Base-by-base conservation (phyloP, 2,113 vertebrate genomes). In the Zosterops japonicus region DNA sequence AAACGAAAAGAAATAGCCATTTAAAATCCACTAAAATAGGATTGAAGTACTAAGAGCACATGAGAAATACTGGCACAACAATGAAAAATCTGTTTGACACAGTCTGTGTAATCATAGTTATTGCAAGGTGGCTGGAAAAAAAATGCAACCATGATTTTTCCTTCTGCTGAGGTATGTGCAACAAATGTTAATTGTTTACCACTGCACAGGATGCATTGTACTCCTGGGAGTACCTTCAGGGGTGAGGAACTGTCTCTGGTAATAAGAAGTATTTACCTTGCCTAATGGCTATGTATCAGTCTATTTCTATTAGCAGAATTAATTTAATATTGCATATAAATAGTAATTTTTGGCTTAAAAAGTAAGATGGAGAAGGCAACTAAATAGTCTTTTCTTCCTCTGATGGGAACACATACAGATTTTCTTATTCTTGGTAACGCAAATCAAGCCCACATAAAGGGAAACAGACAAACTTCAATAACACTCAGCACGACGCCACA, bases 81-180 rank as follows among this genome's bases (percentile, higher is more conserved):
- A 77, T 20, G 16, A 39, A 82, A 90, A 78, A 78, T 76, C 71
- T 69, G 23, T 31, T 75, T 25, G 78, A 53, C 41, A 67, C 27
- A 53, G 53, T 55, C 84, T 93, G 36, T 47, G 56, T 36, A 71
- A 64, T 77, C 47, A 63, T 3, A 69, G 42, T 78, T 69, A 63
- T 19, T 63, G 74, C n/a, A 65, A 87, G 80, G 55, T 25, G 21
- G 20, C 49, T 46, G 9, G 65, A 83, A 72, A 92, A 89, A 33
- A 90, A 88, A 89, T 14, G 47, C 50, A 92, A 50, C 18, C 14
- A 44, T 1, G 1, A 33, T 55, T 69, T 80, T 71, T 76, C 41
- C 74, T 95, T 92, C 89, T 91, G 72, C 52, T 84, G 63, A 61
- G n/a, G 11, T 64, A 49, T n/a, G 72, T 63, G 82, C 68, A 95